Percentiles rank a stretch among this genome's conserved stretches.
phyloP scores from a whole-genome alignment of 1,140 invertebrate genomes.

The Heliothis virescens region DNA sequence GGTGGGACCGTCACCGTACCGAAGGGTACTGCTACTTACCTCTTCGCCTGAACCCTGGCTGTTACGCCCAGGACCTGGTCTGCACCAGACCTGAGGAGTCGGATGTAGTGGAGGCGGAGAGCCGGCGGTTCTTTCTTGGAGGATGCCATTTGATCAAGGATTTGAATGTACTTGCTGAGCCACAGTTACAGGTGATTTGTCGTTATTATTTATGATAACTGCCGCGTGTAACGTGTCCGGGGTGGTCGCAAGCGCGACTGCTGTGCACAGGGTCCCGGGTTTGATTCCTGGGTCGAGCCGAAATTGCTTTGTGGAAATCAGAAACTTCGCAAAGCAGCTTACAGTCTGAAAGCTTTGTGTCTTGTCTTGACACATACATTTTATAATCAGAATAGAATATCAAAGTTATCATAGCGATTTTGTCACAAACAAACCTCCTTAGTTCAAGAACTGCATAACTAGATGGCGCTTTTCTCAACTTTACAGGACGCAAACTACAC shows the following conservation, averaged over 20 bases:
- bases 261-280: too few species aligned
- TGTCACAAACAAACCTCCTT: too few species aligned
- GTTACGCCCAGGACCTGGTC: constrained; percentile 57
- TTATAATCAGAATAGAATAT: background rate
- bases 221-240: too few species aligned
- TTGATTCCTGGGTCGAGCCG: too few species aligned
- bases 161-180: constrained; percentile 70
- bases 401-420: too few species aligned
- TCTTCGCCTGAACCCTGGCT: constrained; percentile 67
- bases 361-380: too few species aligned
- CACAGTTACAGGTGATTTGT: constrained; percentile 65
- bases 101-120: constrained; percentile 68
- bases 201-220: background rate
- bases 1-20: constrained; percentile 78
- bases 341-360: too few species aligned
- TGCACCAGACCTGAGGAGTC: constrained; percentile 73
- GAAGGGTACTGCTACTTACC: constrained; percentile 77
- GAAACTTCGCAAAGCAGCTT: too few species aligned
- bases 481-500: constrained; percentile 67
- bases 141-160: constrained; percentile 81
- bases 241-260: too few species aligned
- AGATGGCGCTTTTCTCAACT: too few species aligned
- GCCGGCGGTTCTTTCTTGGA: constrained; percentile 80
- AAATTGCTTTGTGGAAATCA: too few species aligned
- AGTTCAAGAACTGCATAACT: too few species aligned